Conservation (phyloP, 1,140 invertebrate genomes). For the Cephus cinctus region DNA sequence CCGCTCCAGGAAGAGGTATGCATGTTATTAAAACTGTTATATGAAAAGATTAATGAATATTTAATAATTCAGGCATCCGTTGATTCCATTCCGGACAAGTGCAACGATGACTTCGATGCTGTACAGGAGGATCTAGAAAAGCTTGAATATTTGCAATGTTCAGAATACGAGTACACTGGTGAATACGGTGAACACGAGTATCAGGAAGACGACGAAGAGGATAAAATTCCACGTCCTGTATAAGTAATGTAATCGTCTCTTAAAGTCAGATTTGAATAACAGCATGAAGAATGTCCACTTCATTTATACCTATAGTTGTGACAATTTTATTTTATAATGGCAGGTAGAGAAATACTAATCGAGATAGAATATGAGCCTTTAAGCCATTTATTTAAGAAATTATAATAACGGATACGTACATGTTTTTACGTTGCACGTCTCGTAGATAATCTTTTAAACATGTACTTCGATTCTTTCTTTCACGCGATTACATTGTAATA, state of each 20-base stretch:
- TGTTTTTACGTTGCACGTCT: too few relatives aligned
- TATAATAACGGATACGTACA: conserved; percentile 24
- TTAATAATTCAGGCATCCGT: conserved; percentile 17
- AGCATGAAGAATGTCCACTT: too few relatives aligned
- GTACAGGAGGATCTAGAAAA: conserved; percentile 12
- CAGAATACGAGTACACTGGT: conserved; percentile 13
- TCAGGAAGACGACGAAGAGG: too few relatives aligned
- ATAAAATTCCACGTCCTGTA: too few relatives aligned
- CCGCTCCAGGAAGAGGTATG: conserved; percentile 52
- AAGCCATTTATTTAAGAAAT: conserved; percentile 37
- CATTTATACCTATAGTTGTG: too few relatives aligned
- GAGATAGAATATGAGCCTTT: conserved; percentile 13
- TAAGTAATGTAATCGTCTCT: too few relatives aligned
- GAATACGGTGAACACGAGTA: conserved; percentile 15
- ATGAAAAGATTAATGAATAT: not conserved
- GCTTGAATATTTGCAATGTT: conserved; percentile 19
- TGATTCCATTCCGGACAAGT: conserved; percentile 23
- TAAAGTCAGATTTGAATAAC: too few relatives aligned
- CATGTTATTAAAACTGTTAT: not conserved
- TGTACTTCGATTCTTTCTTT: too few relatives aligned
- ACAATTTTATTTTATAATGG: too few relatives aligned
- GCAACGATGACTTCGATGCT: conserved; percentile 10
- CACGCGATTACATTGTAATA: too few relatives aligned
- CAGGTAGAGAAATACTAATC: not conserved
- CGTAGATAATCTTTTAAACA: too few relatives aligned